Base-by-base conservation (phyloP, 2,888 invertebrate genomes). In the Lasioglossum oenotherae region DNA sequence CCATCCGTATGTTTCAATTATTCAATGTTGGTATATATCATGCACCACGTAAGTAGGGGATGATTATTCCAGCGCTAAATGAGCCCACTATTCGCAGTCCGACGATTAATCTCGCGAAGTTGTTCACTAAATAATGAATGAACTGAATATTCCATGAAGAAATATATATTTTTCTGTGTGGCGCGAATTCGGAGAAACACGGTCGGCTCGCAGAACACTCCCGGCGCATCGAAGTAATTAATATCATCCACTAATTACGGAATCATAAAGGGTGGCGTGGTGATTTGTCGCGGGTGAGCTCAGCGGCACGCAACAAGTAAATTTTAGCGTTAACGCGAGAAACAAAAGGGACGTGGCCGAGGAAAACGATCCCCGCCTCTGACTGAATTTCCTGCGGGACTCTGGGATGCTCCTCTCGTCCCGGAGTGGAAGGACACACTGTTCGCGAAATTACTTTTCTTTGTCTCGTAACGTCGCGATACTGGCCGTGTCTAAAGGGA, bases 361-460 rank as follows among this genome's bases (percentile, higher is more conserved):
- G 84, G 46, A 76, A 53, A 84, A 31, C 57, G 77, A 78, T 78
- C 38, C 74, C 14, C 14, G 74, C 4, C 35, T 53, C 53, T 46
- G 81, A 64, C 78, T 53, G 74, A 78, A 77, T 86, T 84, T 85
- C 81, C 85, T 86, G 46, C 49, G 77, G 81, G 77, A 81, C 81
- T 78, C 38, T 12, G n/a, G 35, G 74, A 8, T 67, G 49, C 49
- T 73, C 49, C n/a, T 72, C 78, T 72, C 72, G 46, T 41, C 16
- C 27, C 64, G 16, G 27, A 64, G 49, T 77, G 81, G 67, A 73
- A 86, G 77, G 74, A 78, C 85, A 31, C 74, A 44, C 73, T 19
- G 78, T 38, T 72, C 85, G 81, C 67, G 81, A 86, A 86, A 86
- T 86, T 85, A 81, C 86, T 78, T 78, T 85, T 75, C 81, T 86